Conservation (phyloP, 2,888 invertebrate species). For the Philhelius pedissequus region DNA sequence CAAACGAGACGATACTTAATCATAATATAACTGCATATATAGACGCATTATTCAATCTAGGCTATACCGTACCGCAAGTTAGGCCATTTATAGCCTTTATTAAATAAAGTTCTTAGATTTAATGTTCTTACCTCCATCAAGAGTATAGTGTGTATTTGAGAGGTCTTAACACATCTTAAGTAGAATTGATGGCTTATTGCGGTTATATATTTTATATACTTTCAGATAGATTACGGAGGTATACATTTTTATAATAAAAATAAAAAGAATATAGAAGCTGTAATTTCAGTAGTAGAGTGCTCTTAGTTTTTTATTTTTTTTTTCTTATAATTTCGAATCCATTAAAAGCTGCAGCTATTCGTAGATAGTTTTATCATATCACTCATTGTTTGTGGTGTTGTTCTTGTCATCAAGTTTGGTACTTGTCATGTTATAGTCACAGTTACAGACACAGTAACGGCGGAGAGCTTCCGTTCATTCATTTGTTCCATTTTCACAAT, state of each 20-base stretch:
- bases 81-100: not conserved
- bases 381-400: not conserved
- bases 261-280: not conserved
- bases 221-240: not conserved
- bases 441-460: not conserved
- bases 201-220: slow-evolving; percentile 2
- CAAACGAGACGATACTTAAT: not conserved
- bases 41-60: not conserved
- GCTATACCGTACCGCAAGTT: not conserved
- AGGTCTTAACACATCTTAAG: slow-evolving; percentile 23
- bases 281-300: slow-evolving; percentile 14
- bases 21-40: not conserved
- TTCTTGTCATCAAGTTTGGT: slow-evolving; percentile 19
- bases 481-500: slow-evolving; percentile 11
- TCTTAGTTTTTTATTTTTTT: no score
- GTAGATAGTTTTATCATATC: slow-evolving; percentile 11
- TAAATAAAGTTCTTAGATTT: not conserved
- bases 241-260: not conserved
- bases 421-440: slow-evolving; percentile 4
- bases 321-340: slow-evolving; percentile 62
- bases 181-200: slow-evolving; percentile 35
- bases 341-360: slow-evolving; percentile 30
- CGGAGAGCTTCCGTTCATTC: not conserved
- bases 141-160: not conserved
- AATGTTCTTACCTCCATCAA: not conserved